phyloP scores from a whole-genome alignment of 2,113 vertebrate genomes.

The Bujurquina vittata region DNA sequence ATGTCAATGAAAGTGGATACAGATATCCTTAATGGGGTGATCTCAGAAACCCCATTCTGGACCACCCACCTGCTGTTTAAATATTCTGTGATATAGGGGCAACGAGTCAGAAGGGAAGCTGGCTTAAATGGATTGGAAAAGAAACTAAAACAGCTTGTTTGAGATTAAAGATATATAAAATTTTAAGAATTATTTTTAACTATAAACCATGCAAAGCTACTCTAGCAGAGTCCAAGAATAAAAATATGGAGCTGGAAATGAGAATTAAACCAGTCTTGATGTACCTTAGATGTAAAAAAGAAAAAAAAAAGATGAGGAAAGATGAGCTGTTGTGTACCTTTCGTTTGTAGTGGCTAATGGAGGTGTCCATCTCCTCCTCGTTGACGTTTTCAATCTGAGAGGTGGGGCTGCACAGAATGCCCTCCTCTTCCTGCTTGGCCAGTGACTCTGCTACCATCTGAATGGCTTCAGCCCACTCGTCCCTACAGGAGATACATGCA shows the following conservation, averaged over 20 bases:
- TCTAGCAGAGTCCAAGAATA: not conserved
- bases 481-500: constrained; percentile 75
- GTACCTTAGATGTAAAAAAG: no score
- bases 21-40: not conserved
- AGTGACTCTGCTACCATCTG: constrained; percentile 95
- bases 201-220: not conserved
- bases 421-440: constrained; percentile 96
- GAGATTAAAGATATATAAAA: not conserved
- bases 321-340: constrained; percentile 59
- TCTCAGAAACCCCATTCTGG: no score
- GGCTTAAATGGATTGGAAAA: not conserved
- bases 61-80: not conserved
- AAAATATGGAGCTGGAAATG: not conserved
- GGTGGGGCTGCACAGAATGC: constrained; percentile 84
- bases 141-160: not conserved
- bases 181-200: not conserved
- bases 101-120: fast-evolving
- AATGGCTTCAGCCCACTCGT: constrained; percentile 97
- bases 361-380: constrained; percentile 90
- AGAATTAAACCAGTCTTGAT: not conserved
- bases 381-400: constrained; percentile 82
- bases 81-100: not conserved
- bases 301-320: no score
- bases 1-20: not conserved
- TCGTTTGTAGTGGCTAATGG: constrained; percentile 91